phyloP scores from a whole-genome alignment of 2,797 vertebrate genomes.

The Fundulus diaphanus region DNA sequence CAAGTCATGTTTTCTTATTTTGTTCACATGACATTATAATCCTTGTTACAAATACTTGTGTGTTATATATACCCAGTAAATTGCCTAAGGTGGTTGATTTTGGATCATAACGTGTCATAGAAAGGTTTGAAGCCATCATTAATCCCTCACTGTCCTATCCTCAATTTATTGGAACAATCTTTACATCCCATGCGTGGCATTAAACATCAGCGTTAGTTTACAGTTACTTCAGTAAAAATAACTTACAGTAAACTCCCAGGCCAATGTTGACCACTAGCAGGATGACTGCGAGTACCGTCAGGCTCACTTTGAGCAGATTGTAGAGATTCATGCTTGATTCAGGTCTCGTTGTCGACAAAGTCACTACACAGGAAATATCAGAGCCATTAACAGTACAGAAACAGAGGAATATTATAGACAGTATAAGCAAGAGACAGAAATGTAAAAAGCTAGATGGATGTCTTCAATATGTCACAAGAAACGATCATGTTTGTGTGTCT shows the following conservation, averaged over 20 bases:
- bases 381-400: neutral
- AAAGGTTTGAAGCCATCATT: neutral
- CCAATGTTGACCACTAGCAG: slow-evolving; percentile 68
- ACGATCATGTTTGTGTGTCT: neutral
- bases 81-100: neutral
- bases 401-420: neutral
- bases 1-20: neutral
- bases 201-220: neutral
- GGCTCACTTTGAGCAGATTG: slow-evolving; percentile 47
- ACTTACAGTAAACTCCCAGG: slow-evolving; percentile 77
- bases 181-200: neutral
- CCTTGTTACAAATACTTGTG: neutral
- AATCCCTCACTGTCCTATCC: neutral
- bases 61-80: neutral
- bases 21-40: neutral
- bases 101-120: neutral
- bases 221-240: neutral
- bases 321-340: slow-evolving; percentile 31
- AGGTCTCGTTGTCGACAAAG: slow-evolving; percentile 58
- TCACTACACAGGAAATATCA: slow-evolving; percentile 53
- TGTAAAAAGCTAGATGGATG: neutral
- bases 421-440: neutral
- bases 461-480: neutral
- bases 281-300: slow-evolving; percentile 61
- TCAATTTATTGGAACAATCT: neutral